Conservation (phyloP, 2,113 vertebrate species). For the Acrocephalus kingi region DNA sequence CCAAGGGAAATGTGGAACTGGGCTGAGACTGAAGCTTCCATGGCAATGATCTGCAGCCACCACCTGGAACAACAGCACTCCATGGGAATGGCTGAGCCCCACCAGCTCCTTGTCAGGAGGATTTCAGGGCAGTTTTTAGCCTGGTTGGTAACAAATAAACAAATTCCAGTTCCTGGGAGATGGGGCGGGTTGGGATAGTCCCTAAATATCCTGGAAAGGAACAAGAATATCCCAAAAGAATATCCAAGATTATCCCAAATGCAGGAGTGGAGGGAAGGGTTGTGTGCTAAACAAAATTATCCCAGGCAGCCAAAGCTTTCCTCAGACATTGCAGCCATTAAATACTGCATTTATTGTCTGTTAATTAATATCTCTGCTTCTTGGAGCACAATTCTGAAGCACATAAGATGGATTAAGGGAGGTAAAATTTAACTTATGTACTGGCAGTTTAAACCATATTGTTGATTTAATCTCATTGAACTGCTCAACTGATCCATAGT, state of each 20-base stretch:
- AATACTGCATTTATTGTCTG: background rate
- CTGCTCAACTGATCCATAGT: conserved; percentile 38
- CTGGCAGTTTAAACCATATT: background rate
- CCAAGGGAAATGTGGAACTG: background rate
- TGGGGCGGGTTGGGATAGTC: background rate
- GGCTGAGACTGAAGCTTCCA: background rate
- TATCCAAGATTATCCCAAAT: background rate
- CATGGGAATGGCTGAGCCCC: background rate
- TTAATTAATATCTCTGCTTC: conserved; percentile 49
- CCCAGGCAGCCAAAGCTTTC: background rate
- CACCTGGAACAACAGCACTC: conserved; percentile 24
- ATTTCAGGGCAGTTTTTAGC: background rate
- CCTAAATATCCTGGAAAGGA: background rate
- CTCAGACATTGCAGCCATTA: background rate
- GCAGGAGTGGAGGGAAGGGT: background rate
- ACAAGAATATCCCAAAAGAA: background rate
- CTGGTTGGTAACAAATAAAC: background rate
- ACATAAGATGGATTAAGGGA: conserved; percentile 22
- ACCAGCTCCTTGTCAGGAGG: background rate
- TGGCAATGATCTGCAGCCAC: background rate
- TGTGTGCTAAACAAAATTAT: background rate
- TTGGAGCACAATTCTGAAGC: background rate
- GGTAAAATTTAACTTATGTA: conserved; percentile 59
- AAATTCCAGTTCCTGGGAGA: background rate
- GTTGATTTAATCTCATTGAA: conserved; percentile 60